Base-by-base conservation (phyloP, 92 coral and sea anemone species). In the Chrysogorgia sp. region DNA sequence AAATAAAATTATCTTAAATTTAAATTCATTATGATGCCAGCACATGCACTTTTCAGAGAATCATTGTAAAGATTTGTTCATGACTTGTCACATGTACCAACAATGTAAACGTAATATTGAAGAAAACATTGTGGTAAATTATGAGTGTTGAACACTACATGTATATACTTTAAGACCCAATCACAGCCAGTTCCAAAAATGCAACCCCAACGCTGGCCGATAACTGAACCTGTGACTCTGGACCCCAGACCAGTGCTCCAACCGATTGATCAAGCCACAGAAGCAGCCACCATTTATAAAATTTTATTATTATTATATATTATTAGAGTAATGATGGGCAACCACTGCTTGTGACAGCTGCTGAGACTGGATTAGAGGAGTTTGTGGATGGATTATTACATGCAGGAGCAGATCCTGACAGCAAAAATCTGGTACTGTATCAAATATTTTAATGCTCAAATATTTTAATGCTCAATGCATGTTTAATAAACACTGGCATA, bases 361-460 rank as follows among this genome's bases (percentile, higher is more conserved):
- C 98, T 30, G 91, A 86, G 30, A 76, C 87, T 59, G 98, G 98
- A 14, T 72, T 89, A 21, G 92, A 91, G 28, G 87, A 83, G 56
- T 81, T 94, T 64, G 86, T 85, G 32, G 85, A 78, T 28, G 92
- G 85, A 7, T 74, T 94, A 31, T 85, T 94, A 24, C 58, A 52
- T 37, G 89, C 97, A 48, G 98, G 98, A 8, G 87, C 92, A 15
- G 86, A 94, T 59, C 98, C 98, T 5, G 88, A 89, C 66, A 74
- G 91, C 52, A 87, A 81, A 66, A 89, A 94, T 56, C 35, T 76
- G 88, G 98, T 94, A 86, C 26, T 10, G 13, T 50, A 14, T 28
- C 31, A 1, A 4, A 4, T 26, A 56, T 4, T 56, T 4, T 4
- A 4, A 8, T 56, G 4, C 6, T 21, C 24, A 21, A 56, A 15